These are phyloP conservation scores for Metridium senile DNA, from an alignment of 92 coral and sea anemone species.

Conservation along the genomic window DNA sequence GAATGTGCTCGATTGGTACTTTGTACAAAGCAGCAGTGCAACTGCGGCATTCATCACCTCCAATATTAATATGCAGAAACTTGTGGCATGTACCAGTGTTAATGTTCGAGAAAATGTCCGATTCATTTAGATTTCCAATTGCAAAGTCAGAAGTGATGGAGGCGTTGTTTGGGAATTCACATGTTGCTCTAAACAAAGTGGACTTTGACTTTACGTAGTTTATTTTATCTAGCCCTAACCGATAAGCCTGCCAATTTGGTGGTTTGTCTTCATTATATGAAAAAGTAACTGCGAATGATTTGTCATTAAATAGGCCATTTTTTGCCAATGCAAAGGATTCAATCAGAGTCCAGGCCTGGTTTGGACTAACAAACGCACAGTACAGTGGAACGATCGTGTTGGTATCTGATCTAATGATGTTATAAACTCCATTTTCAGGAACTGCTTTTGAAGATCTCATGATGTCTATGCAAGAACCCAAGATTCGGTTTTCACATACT, in stretches of 20 bases:
- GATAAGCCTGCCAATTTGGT: background rate
- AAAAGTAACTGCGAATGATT: too few relatives aligned
- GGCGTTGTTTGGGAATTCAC: too few relatives aligned
- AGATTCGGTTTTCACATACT: too few relatives aligned
- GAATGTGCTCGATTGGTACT: background rate
- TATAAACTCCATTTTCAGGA: too few relatives aligned
- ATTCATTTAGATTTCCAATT: background rate
- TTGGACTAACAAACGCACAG: too few relatives aligned
- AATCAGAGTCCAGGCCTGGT: too few relatives aligned
- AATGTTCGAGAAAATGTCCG: background rate
- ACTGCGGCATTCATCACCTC: background rate
- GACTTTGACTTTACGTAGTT: background rate
- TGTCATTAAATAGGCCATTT: too few relatives aligned
- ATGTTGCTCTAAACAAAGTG: background rate
- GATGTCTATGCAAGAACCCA: too few relatives aligned
- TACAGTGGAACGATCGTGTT: too few relatives aligned
- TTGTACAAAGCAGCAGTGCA: background rate
- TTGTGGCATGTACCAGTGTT: background rate
- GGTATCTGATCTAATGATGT: too few relatives aligned
- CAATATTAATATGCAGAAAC: background rate
- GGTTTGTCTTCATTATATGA: background rate
- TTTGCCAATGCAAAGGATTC: too few relatives aligned
- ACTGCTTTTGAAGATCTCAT: too few relatives aligned
- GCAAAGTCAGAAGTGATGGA: background rate
- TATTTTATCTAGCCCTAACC: background rate